Base-by-base conservation (phyloP, 2,797 vertebrate species). In the Lithobates pipiens region DNA sequence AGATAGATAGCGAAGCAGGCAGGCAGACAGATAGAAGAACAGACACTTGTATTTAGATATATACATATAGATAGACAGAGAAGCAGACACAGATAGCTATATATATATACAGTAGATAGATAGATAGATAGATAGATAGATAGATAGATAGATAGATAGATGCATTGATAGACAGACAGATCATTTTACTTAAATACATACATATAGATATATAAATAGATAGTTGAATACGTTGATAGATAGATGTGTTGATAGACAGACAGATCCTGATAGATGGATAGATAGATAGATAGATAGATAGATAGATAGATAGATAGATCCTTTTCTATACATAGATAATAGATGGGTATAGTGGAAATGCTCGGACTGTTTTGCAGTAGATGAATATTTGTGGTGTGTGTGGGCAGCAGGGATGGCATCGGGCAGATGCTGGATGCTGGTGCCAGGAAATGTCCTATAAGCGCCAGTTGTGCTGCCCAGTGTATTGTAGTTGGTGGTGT, bases 401-500 rank as follows among this genome's bases (percentile, higher is more conserved):
- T 57, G 23, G 46, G 27, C 18, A 13, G 23, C 10, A 11, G 23
- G 39, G 72, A 46, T 74, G 67, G 67, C 44, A 70, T 54, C 7
- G 77, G 42, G 42, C n/a, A 68, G 44, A 36, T 25, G 6, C 29
- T 44, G 80, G 44, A 36, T 25, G 6, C 29, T 44, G 80, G 39
- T 82, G 70, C 80, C 80, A 82, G 80, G 80, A 70, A 80, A 82
- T 82, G 2, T 82, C 18, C 46, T 36, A 36, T 50, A n/a, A 46
- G 42, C 78, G 36, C 77, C 80, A 63, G 54, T 63, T 11, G 13
- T 74, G 34, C 13, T 82, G 70, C 18, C 61, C 34, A 39, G 3
- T 63, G 80, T 57, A 82, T 82, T 82, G 80, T 82, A 73, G 50
- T 25, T 44, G n/a, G 61, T 42, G 77, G 29, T 72, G 29, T 76